Conservation (phyloP, 2,113 vertebrate species). For the Riparia riparia region DNA sequence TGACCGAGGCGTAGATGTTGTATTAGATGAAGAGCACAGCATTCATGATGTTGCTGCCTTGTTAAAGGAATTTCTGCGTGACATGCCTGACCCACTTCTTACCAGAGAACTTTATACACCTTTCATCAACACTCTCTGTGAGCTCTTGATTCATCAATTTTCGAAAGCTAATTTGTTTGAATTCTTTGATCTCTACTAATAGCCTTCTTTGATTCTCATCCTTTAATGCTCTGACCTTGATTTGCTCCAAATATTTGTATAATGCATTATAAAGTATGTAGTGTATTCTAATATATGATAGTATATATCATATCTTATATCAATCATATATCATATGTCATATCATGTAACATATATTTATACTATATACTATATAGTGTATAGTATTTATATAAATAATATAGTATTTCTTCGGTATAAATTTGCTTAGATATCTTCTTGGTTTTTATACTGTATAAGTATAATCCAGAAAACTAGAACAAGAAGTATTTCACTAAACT, state of each 20-base stretch:
- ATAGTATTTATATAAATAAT: background rate
- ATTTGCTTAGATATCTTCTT: background rate
- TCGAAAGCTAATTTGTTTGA: background rate
- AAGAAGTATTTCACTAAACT: background rate
- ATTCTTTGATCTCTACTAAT: background rate
- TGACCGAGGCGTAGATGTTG: conserved; percentile 90
- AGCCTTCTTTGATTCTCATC: background rate
- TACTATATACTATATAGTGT: no score
- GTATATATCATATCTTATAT: background rate
- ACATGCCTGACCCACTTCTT: conserved; percentile 94
- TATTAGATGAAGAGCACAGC: conserved; percentile 90
- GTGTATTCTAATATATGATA: background rate
- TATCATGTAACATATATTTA: no score
- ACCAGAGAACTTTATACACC: conserved; percentile 94
- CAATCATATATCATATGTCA: no score
- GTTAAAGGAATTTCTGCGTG: conserved; percentile 95
- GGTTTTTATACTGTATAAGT: background rate
- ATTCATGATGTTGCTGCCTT: conserved; percentile 95
- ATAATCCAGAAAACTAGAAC: background rate
- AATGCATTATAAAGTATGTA: background rate
- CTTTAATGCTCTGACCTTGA: background rate
- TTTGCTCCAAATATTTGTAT: background rate
- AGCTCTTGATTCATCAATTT: conserved; percentile 48
- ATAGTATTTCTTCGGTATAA: background rate
- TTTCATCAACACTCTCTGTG: conserved; percentile 93